Base-by-base conservation (phyloP, 2,888 invertebrate genomes). In the Tinea semifulvella region DNA sequence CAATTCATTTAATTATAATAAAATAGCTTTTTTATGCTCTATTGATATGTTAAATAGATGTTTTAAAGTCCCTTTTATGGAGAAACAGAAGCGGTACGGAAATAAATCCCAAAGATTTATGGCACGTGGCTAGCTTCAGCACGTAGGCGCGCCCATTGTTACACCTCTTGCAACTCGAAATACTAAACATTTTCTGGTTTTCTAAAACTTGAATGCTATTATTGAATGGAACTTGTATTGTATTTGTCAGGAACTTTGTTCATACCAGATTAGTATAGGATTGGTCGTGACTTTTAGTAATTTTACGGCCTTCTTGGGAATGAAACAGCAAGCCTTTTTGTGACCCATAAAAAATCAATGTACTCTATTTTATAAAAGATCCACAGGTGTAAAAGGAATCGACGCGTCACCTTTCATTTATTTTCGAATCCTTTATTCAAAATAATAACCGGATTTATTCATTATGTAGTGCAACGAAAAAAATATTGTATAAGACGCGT, bases 41-140 rank as follows among this genome's bases (percentile, higher is more conserved):
- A 59, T 60, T 57, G 48, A 52, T 53, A 53, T 59, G 58, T 61
- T 65, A 63, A 65, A 63, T 63, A 60, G 57, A 55, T 45, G 53
- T 49, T 61, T 63, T 4, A 8, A 60, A 60, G 64, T 65, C 62
- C 57, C 62, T 59, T 61, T 56, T 61, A 60, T 58, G 62, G 63
- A 63, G 65, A 61, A 67, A 67, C 65, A 64, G 65, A 62, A 66
- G 65, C 65, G 60, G 60, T 53, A 57, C 58, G 64, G 65, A 67
- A 65, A 66, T 68, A 66, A 66, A 68, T 68, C 63, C 61, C 53
- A n/a, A 7, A 65, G 65, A 73, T 72, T 67, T 65, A 72, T 66
- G 56, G 56, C 53, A 52, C 56, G 53, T 55, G 56, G 54, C 55
- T 55, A 53, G 61, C 53, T 53, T 54, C 55, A 56, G 55, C 56